phyloP scores from a whole-genome alignment of 2,888 invertebrate genomes.

The Tigriopus californicus region DNA sequence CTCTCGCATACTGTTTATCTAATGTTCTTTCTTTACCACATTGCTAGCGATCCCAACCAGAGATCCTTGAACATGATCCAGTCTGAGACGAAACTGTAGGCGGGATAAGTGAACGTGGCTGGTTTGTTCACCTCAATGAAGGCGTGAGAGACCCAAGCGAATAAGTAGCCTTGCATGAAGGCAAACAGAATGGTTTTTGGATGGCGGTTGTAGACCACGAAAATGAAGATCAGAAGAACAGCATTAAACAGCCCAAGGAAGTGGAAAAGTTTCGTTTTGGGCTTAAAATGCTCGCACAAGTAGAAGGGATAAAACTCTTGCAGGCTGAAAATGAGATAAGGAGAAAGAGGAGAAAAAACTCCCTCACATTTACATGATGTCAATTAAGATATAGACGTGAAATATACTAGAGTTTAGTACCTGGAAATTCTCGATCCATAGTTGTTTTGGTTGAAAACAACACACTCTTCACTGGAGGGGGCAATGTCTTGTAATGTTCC shows the following conservation, averaged over 20 bases:
- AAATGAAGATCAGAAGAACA: not conserved
- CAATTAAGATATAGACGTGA: too few relatives aligned
- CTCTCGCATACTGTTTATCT: too few relatives aligned
- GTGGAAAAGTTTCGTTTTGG: slow-evolving; percentile 5
- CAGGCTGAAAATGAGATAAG: too few relatives aligned
- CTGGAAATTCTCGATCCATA: too few relatives aligned
- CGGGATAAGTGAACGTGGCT: slow-evolving; percentile 13
- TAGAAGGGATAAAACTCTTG: slow-evolving; percentile 5
- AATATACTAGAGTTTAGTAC: too few relatives aligned
- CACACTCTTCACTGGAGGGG: too few relatives aligned
- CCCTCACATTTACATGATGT: too few relatives aligned
- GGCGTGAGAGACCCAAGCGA: slow-evolving; percentile 13
- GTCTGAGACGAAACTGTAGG: slow-evolving; percentile 1
- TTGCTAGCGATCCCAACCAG: not conserved
- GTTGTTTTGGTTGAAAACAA: too few relatives aligned
- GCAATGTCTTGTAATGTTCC: too few relatives aligned
- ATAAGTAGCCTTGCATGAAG: slow-evolving; percentile 6
- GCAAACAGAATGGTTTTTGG: not conserved
- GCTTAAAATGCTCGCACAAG: slow-evolving; percentile 4
- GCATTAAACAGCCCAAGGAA: slow-evolving; percentile 10
- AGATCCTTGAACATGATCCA: slow-evolving; percentile 4
- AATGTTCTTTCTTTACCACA: too few relatives aligned
- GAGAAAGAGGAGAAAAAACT: too few relatives aligned
- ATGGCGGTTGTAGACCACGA: not conserved
- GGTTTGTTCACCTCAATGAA: slow-evolving; percentile 14